Base-by-base conservation (phyloP, 2,888 invertebrate species). In the Idaea aversata region DNA sequence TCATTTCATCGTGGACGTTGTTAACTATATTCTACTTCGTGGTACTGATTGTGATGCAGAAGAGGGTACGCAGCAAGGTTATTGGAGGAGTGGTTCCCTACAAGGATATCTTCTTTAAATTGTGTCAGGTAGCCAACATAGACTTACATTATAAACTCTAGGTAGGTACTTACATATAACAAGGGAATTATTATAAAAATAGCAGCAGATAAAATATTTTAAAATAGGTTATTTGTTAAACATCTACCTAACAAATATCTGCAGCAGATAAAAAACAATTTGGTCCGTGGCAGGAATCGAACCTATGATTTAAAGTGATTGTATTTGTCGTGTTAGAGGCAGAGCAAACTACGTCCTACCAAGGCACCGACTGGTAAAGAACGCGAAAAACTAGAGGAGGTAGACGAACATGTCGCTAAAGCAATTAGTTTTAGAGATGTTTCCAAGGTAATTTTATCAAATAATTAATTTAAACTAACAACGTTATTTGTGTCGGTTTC, bases 1-100 rank as follows among this genome's bases (percentile, higher is more conserved):
- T 86, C 5, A 70, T 90, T 13, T 16, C 77, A 0, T 81, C 83
- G 0, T 92, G 91, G 91, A 38, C 71, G 2, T 5, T 84, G 1
- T 77, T 90, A 79, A 84, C 86, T 25, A 0, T 77, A 3, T 5
- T 88, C 0, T 90, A 89, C 72, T 90, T 88, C 64, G 69, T 69
- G 0, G 13, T 90, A 0, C 74, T 92, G 67, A 88, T 91, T 88
- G 36, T 90, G 59, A 71, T 92, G 67, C 91, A 92, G 72, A 77
- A 86, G 5, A 91, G 89, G 0, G 73, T 91, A 15, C 85, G 87
- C 5, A 77, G 77, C 13, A 77, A 77, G 0, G 87, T 90, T 4
- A 88, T 91, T 13, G 91, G 91, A 0, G 91, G 89, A 0, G 87
- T 87, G 64, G 88, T 89, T 5, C 82, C 91, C 0, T 92, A 88